Base-by-base conservation (phyloP, 2,888 invertebrate species). In the Agriopis marginaria region DNA sequence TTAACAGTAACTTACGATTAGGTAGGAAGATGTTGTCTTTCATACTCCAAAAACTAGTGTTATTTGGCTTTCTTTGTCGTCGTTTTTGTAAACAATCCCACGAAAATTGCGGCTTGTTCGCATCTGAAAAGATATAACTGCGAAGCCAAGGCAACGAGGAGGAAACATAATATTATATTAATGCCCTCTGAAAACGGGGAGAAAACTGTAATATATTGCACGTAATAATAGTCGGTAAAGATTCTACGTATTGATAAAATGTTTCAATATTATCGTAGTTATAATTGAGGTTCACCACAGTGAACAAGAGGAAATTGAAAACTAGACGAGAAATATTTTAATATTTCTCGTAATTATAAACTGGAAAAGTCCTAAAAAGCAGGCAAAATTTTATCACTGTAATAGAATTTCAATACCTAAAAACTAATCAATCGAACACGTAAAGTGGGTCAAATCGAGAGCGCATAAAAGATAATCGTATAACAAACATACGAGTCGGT, bases 371-470 rank as follows among this genome's bases (percentile, higher is more conserved):
- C 4, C 32, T 32, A 5, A 4, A 32, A 32, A 5, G 32, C 32
- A 32, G 3, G 4, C 5, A 5, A 5, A 5, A 3, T 32, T 32
- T 3, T 32, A 5, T 32, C 4, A 17, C 17, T 17, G 12, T 45
- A 32, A 58, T 45, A 2, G 11, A 7, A 23, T 32, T 3, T 12
- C n/a, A 8, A n/a, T n/a, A n/a, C 2, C 11, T 39, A 39, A 42
- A n/a, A 55, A 40, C n/a, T 11, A 47, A 58, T 58, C 23, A 55
- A 62, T 66, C 39, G 59, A 47, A 39, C 53, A 76, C 74, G 71
- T 71, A 77, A 86, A 85, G 78, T 88, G 76, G 88, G 89, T 86
- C 88, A 85, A 86, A 81, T 79, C 72, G 78, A 85, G 82, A 73
- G 78, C 75, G 75, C 77, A 80, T 82, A 79, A 79, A 81, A 79